These are phyloP conservation scores for Galaxias olidus DNA, from an alignment of 2,797 vertebrate genomes.

Conservation along the genomic window DNA sequence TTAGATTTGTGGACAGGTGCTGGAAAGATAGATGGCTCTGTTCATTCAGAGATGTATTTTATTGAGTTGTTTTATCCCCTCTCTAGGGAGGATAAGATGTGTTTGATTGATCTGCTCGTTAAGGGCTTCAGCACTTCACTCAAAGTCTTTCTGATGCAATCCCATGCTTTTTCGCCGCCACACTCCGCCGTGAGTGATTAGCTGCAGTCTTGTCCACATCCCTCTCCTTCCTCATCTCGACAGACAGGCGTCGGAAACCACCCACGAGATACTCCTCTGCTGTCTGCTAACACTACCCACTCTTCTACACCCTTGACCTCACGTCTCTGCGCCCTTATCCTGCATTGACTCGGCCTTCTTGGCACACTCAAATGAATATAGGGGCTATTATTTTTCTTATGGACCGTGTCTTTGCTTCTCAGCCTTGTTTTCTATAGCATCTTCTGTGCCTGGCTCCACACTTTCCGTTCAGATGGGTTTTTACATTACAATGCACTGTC, in stretches of 20 bases:
- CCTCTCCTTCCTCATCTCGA: not conserved
- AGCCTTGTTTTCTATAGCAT: too few relatives aligned
- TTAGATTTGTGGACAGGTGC: slow-evolving; percentile 29
- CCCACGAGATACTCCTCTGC: slow-evolving; percentile 27
- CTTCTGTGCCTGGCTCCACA: too few relatives aligned
- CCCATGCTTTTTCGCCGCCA: slow-evolving; percentile 16
- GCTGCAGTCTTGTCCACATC: slow-evolving; percentile 24
- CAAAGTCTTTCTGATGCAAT: slow-evolving; percentile 24
- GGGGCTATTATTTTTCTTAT: too few relatives aligned
- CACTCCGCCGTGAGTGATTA: slow-evolving; percentile 47
- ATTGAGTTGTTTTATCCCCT: slow-evolving; percentile 33
- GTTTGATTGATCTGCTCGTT: slow-evolving; percentile 45
- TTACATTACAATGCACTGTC: too few relatives aligned
- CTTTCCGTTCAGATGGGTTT: too few relatives aligned
- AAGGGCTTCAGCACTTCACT: slow-evolving; percentile 16
- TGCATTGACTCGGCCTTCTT: too few relatives aligned
- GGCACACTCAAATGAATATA: too few relatives aligned
- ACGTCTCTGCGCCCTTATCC: too few relatives aligned
- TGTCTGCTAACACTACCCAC: slow-evolving; percentile 12
- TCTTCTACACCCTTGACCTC: too few relatives aligned
- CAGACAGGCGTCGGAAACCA: slow-evolving; percentile 57
- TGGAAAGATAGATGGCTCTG: slow-evolving; percentile 35
- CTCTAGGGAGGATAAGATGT: slow-evolving; percentile 13
- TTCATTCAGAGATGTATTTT: slow-evolving; percentile 24
- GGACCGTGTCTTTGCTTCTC: too few relatives aligned